phyloP scores from a whole-genome alignment of 2,888 invertebrate species.

The Hoplodrina ambigua region DNA sequence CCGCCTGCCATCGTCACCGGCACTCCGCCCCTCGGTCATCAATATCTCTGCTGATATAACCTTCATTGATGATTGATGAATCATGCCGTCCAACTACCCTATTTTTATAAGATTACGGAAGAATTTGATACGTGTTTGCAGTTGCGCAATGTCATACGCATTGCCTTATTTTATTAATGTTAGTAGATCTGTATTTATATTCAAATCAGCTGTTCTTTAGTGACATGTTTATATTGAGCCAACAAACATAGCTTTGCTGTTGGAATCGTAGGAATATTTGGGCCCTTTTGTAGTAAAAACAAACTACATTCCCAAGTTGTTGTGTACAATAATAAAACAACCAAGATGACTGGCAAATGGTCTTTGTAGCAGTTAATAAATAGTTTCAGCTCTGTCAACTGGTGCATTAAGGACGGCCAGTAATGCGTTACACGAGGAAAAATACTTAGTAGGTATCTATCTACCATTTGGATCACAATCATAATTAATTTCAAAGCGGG shows the following conservation, averaged over 20 bases:
- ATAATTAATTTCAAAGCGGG: constrained; percentile 74
- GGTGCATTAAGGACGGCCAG: constrained; percentile 42
- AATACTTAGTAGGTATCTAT: constrained; percentile 58
- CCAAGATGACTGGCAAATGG: constrained; percentile 1
- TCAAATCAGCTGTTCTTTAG: constrained; percentile 25
- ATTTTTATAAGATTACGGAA: constrained; percentile 61
- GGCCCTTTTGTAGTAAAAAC: constrained; percentile 32
- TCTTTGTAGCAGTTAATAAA: constrained; percentile 4
- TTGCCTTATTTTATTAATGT: constrained; percentile 18
- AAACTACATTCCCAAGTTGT: constrained; percentile 24
- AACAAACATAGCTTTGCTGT: constrained; percentile 29
- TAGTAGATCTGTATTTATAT: constrained; percentile 17
- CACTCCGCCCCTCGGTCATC: constrained; percentile 53
- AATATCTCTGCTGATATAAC: constrained; percentile 63
- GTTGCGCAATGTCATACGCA: constrained; percentile 28
- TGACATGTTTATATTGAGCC: constrained; percentile 37
- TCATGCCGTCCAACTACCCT: constrained; percentile 59
- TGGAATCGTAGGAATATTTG: constrained; percentile 40
- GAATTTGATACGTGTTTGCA: constrained; percentile 39
- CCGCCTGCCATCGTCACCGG: constrained; percentile 29
- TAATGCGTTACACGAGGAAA: constrained; percentile 70
- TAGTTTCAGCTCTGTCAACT: constrained; percentile 21
- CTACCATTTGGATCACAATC: constrained; percentile 73
- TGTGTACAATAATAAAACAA: constrained; percentile 1
- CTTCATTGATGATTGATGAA: constrained; percentile 63